These are phyloP conservation scores for Ditylenchus weischeri DNA, from an alignment of 2,888 invertebrate species.

Conservation along the genomic window DNA sequence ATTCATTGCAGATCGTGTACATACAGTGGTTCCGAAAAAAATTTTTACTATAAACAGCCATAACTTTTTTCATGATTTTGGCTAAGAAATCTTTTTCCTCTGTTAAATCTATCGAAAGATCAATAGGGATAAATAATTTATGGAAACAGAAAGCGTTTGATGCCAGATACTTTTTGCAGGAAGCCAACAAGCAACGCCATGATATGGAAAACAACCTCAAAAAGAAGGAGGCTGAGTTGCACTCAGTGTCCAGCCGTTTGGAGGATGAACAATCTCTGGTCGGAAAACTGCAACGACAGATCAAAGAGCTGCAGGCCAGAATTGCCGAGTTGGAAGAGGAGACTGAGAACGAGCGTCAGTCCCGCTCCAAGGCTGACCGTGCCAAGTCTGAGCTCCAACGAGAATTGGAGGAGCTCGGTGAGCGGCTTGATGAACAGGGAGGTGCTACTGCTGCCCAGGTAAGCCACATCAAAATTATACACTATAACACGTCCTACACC, in stretches of 20 bases:
- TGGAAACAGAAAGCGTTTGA: too few relatives aligned
- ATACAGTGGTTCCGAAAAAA: too few relatives aligned
- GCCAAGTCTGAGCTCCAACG: slow-evolving; percentile 37
- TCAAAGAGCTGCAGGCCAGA: slow-evolving; percentile 73
- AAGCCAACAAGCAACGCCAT: slow-evolving; percentile 44
- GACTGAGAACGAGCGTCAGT: slow-evolving; percentile 41
- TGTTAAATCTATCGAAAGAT: too few relatives aligned
- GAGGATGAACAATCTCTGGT: slow-evolving; percentile 98
- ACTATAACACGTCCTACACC: too few relatives aligned
- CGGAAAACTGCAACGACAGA: slow-evolving; percentile 92
- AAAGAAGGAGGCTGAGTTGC: slow-evolving; percentile 85
- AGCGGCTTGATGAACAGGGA: slow-evolving; percentile 41
- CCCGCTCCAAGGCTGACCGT: slow-evolving; percentile 38
- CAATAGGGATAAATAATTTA: too few relatives aligned
- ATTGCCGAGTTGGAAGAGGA: slow-evolving; percentile 52
- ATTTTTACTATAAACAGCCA: too few relatives aligned
- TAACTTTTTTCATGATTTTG: too few relatives aligned
- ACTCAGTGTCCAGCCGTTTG: slow-evolving; percentile 87
- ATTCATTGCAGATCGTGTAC: too few relatives aligned
- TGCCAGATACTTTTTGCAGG: slow-evolving; percentile 63
- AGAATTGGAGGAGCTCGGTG: slow-evolving; percentile 39
- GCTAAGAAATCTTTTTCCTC: too few relatives aligned
- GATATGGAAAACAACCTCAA: slow-evolving; percentile 52
- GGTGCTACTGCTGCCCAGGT: slow-evolving; percentile 38
- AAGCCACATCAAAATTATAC: not conserved